Evolutionary conservation across 2,888 invertebrate species (phyloP), one percentile per base, ranked within the genome.

Genomic region (Drosophila falleni): DNA sequence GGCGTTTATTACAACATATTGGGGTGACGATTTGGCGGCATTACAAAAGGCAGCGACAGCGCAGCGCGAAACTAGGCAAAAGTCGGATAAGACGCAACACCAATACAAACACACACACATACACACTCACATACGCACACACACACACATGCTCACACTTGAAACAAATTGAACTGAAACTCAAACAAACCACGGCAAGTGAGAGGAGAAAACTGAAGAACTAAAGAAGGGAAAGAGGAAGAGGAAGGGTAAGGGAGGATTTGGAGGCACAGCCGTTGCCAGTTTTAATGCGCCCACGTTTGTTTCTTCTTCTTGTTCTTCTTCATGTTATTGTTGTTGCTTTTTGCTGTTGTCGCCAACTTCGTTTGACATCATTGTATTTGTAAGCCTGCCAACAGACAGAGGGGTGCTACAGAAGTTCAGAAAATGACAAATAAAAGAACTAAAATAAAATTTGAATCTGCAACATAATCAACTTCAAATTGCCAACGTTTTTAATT

Each of bases 1-100:
- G 89, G 80, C 82, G 81, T 86, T 90, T 90, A 89, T 89, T 89
- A 81, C 87, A 89, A 82, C 78, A 91, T 90, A 90, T 87, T 90
- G 88, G 81, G 78, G 88, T 81, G 80, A 82, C 85, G 81, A 90
- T 88, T 85, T 91, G 80, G 78, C 71, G 80, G 77, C 73, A 78
- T 80, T 82, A 80, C 67, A 71, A 87, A 87, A 68, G 33, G 53
- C 64, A 73, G 67, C 64, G 35, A 19, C 42, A 35, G 51, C 44
- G 46, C 46, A 58, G 51, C 58, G 78, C 47, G 47, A 73, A 78
- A 67, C 79, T 78, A 83, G 78, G 73, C 75, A 60, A 76, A 75
- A 78, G 65, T 74, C 54, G 85, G 85, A 87, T 85, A 85, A 85
- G 83, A 70, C 69, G 69, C 67, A 65, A 58, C 68, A 70, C 58